A percentile compares a stretch with the other conserved stretches of the same genome.
Conservation (phyloP, 2,797 vertebrate species). For the Gymnoscopelus microlampas region DNA sequence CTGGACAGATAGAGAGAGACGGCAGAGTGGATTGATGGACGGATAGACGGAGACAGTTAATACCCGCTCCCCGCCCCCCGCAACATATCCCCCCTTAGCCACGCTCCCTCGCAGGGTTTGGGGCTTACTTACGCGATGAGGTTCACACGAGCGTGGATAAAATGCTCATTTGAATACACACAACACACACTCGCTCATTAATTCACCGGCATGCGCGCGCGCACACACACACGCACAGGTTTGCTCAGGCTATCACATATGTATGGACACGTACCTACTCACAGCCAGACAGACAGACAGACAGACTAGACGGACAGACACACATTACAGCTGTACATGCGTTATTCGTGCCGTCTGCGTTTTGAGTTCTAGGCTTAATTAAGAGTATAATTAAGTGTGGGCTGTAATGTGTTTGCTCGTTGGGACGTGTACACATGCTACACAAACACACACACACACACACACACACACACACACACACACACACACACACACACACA, state of each 20-base stretch:
- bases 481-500: no score
- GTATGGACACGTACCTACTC: slow-evolving; percentile 9
- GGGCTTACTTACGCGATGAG: no score
- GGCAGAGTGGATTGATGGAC: slow-evolving; percentile 20
- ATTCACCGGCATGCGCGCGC: neutral
- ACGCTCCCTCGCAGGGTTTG: no score
- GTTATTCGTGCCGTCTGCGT: slow-evolving; percentile 45
- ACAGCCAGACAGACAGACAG: neutral
- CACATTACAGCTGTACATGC: slow-evolving; percentile 5
- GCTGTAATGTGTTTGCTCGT: slow-evolving; percentile 60
- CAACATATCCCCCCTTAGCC: no score
- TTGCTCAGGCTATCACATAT: slow-evolving; percentile 15
- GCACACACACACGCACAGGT: slow-evolving; percentile 14
- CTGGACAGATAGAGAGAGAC: no score
- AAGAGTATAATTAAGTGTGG: slow-evolving; percentile 69
- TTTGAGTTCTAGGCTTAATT: slow-evolving; percentile 69
- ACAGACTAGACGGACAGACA: neutral
- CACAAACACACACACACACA: no score
- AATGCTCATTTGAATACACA: neutral
- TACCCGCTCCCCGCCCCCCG: neutral
- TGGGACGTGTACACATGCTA: slow-evolving; percentile 33
- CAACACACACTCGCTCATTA: neutral
- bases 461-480: no score
- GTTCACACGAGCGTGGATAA: no score
- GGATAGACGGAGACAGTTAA: neutral